Base-by-base conservation (phyloP, 2,888 invertebrate genomes). In the Dyspetes luteomarginatus region DNA sequence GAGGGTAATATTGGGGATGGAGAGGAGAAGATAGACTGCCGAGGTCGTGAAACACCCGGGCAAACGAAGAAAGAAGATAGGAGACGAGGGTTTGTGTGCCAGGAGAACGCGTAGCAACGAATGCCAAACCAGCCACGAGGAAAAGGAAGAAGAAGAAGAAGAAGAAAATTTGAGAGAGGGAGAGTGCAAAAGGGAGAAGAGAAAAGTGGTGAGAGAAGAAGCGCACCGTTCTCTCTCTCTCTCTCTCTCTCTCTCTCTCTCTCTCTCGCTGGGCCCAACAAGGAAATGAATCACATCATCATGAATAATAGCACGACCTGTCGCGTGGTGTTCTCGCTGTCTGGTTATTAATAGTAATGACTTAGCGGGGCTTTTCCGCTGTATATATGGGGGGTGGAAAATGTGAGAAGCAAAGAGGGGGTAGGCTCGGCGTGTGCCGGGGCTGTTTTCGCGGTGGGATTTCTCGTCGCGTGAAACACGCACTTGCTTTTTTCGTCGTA, bases 291-390 rank as follows among this genome's bases (percentile, higher is more conserved):
- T 87, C 88, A 86, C 87, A 88, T 88, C 87, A 88, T 88, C 88
- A 88, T 87, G 88, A 90, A 89, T 90, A 89, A 89, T 88, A 89
- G 88, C 86, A 86, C 84, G 84, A 82, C 76, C 80, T 80, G 82
- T 83, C 83, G 83, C 82, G 82, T 83, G 81, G 78, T 85, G 82
- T 86, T 88, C 86, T 86, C 86, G 86, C 85, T 86, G 83, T 88
- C 88, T 85, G 84, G 86, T 86, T 86, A 87, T 89, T 88, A 90
- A 88, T 88, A 87, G 86, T 87, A 89, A 89, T 89, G 88, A 90
- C 87, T 87, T 86, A 85, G 85, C 82, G 82, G 80, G 85, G 82
- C 85, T 89, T 88, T 88, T 82, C 81, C 84, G 73, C 74, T 58
- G 79, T 69, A 12, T 60, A 72, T 85, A 64, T 78, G 81, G 84